Evolutionary conservation across 2,888 invertebrate species (phyloP), one percentile per base, ranked within the genome.

Genomic region (Acleris literana): DNA sequence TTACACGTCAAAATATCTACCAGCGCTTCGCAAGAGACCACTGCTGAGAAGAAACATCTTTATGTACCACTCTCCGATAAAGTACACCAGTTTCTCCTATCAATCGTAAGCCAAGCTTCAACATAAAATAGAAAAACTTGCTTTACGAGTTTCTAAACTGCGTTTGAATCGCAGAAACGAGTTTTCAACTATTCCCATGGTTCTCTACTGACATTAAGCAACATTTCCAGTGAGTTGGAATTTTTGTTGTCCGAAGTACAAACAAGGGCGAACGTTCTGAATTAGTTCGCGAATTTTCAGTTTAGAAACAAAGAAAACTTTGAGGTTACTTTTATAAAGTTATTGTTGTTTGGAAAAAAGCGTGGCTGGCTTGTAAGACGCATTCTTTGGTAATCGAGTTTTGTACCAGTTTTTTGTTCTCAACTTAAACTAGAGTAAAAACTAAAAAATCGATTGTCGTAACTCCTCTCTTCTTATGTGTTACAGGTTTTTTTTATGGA

Each of bases 201-300:
- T 63, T 63, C 51, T 63, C 51, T 78, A 76, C 75, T 74, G 74
- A 76, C 80, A 82, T 81, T 78, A 78, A 77, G 75, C 74, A 81
- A 79, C 79, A 78, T 78, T 81, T 73, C 64, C 71, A 72, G 73
- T 76, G 70, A 71, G 72, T 75, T 75, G 72, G 69, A 70, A 80
- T 81, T 83, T 82, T 81, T 80, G 77, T 74, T 77, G 71, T 70
- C 68, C 66, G 70, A 76, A 75, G 71, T 73, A 72, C 70, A 71
- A 74, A 78, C 76, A 74, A 70, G 73, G 73, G 72, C 69, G 69
- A 70, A 69, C 66, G 65, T 72, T 71, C 44, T 68, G 74, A 80
- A 74, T 79, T 79, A 70, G 76, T 78, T 74, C 69, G 71, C 71
- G 72, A 72, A 70, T 73, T 74, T 70, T 69, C 66, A 63, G 65